Evolutionary conservation across 1,140 invertebrate species (phyloP), one percentile per base, ranked within the genome.

Genomic region (Rhynchophorus ferrugineus): DNA sequence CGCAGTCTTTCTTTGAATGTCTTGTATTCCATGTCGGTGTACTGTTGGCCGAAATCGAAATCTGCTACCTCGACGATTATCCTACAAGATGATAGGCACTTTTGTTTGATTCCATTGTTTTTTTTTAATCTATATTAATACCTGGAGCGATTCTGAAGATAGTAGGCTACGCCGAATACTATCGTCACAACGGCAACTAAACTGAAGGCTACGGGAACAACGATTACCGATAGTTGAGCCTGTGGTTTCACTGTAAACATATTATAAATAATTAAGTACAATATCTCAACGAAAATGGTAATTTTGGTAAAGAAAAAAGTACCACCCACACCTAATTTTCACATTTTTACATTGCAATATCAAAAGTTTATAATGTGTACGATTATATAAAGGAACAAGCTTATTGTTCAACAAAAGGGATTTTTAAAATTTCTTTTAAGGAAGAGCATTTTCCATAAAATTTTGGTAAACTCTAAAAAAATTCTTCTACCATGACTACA

Each of bases 111-210:
- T 17, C n/a, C 11, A 18, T 19, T 37, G 7, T 36, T 36, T 14
- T 11, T 42, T 18, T 6, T 9, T 6, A 44, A 13, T 9, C 9
- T n/a, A n/a, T n/a, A n/a, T n/a, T n/a, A n/a, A n/a, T 17, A 84
- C 83, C 81, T 82, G 36, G 82, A 80, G 52, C 82, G 75, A 62
- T 80, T 87, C 64, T 89, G 86, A 21, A 87, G 72, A 57, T 89
- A 91, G 66, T 89, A 90, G 0, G 88, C 86, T 3, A 90, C 79
- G 9, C 88, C 88, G 70, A 91, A 90, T 33, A 91, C 79, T 22
- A 92, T 82, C 19, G 89, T 65, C 8, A 89, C 85, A 8, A 89
- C 78, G 2, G 88, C 88, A 2, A 85, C 75, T 24, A 88, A 71
- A 43, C 83, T 84, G 64, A 86, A 90, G 3, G 79, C 75, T 9